Evolutionary conservation across 1,140 invertebrate species (phyloP), one percentile per base, ranked within the genome.

Genomic region (Amyelois transitella): DNA sequence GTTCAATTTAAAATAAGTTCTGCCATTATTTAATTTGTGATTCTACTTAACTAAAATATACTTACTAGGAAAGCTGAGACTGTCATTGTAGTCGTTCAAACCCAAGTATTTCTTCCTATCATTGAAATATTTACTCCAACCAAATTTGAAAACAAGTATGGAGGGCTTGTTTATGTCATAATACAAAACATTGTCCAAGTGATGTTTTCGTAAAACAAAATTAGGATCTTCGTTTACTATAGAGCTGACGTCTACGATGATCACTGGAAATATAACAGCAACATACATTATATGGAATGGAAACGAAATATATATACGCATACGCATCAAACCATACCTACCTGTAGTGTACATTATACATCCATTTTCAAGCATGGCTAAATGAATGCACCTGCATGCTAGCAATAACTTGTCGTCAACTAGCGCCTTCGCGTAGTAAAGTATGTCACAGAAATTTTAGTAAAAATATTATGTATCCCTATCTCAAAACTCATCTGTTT

Each of bases 91-190:
- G 8, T 62, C 44, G 17, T 48, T 59, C 12, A 69, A 1, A 17
- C 79, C 79, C 43, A 82, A 67, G 62, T 82, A 86, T 54, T 75
- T 77, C 2, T 69, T 57, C 49, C 20, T 66, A 47, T 83, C 75
- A 17, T 60, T 45, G 43, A 64, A 70, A 56, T 75, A 86, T 61
- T 84, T 77, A 53, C 76, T 78, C 83, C 83, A 86, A 17, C 83
- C 83, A 55, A 84, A 84, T 58, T 81, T 86, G 55, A 86, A 84
- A 43, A 86, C 59, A 2, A 86, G 38, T 2, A 82, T 14, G 51
- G 73, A 86, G 4, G 77, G 75, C 32, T 78, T 76, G 19, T 69
- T 79, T n/a, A 67, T 50, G 58, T 84, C 83, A 25, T 77, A 53
- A 51, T 84, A 81, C 6, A 84, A 12, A 47, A 82, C 56, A 51